A percentile compares a stretch with the other conserved stretches of the same genome.
phyloP scores from a whole-genome alignment of 2,797 vertebrate genomes.

The Eurystomus glaucurus region DNA sequence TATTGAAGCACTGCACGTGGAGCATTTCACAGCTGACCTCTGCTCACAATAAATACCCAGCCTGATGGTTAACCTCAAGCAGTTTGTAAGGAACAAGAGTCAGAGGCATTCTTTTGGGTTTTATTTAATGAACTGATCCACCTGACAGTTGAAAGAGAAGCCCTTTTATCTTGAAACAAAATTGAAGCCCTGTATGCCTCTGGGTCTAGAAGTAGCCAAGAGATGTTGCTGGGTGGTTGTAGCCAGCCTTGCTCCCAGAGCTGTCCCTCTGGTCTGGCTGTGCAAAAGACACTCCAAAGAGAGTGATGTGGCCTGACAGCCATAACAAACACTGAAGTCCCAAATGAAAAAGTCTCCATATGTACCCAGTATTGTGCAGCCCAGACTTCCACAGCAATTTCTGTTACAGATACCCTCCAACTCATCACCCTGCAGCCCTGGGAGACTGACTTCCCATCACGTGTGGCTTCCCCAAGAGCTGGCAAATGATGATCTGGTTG shows the following conservation, averaged over 20 bases:
- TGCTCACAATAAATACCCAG: neutral
- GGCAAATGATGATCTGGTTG: neutral
- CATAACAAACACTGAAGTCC: neutral
- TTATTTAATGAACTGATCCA: constrained; percentile 1
- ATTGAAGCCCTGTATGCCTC: neutral
- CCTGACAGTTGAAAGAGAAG: neutral
- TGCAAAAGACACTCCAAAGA: neutral
- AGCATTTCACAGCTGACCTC: neutral
- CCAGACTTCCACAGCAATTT: neutral
- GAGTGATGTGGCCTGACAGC: neutral
- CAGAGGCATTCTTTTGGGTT: neutral
- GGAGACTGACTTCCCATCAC: neutral
- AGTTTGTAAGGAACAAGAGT: neutral
- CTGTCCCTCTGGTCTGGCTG: neutral
- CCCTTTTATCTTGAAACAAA: neutral
- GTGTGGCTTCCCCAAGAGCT: neutral
- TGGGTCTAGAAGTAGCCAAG: neutral
- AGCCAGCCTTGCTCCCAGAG: neutral
- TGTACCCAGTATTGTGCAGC: neutral
- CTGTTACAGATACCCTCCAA: neutral
- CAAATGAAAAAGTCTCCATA: neutral
- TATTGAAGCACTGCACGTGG: neutral
- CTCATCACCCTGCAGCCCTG: neutral
- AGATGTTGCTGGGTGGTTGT: neutral
- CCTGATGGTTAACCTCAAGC: neutral